Percentiles rank a stretch among this genome's conserved stretches.
Conservation (phyloP, 2,113 vertebrate species). For the Taurulus bubalis region DNA sequence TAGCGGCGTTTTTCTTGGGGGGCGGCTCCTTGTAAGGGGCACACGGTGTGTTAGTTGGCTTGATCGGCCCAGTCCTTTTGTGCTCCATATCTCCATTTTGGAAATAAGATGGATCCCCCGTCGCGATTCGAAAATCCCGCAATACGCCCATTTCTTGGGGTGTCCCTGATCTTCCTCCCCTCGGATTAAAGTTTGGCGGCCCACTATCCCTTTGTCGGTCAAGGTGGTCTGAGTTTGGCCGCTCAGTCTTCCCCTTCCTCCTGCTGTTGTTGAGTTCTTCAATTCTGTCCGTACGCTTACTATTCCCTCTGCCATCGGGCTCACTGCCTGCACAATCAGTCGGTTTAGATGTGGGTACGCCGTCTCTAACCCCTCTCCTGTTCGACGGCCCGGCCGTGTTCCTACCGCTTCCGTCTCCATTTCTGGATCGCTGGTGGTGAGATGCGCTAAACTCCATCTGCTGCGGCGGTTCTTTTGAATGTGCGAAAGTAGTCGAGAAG, state of each 20-base stretch:
- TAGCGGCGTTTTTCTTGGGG: conserved; percentile 83
- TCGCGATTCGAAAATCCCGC: conserved; percentile 74
- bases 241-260: conserved; percentile 86
- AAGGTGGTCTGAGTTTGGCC: conserved; percentile 84
- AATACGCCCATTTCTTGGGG: conserved; percentile 81
- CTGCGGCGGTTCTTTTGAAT: conserved; percentile 86
- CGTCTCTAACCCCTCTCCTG: conserved; percentile 84
- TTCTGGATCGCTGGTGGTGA: conserved; percentile 69
- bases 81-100: conserved; percentile 91
- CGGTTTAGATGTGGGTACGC: conserved; percentile 80
- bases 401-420: conserved; percentile 65
- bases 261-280: conserved; percentile 87
- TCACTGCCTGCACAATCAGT: conserved; percentile 74
- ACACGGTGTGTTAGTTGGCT: conserved; percentile 76
- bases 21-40: conserved; percentile 81
- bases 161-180: conserved; percentile 83
- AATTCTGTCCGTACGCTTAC: conserved; percentile 58
- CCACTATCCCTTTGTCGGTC: conserved; percentile 86
- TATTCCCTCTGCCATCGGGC: conserved; percentile 77
- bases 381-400: conserved; percentile 38
- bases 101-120: conserved; percentile 66
- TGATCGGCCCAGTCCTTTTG: conserved; percentile 92
- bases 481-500: conserved; percentile 74
- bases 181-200: conserved; percentile 81
- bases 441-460: conserved; percentile 60